Base-by-base conservation (phyloP, 2,113 vertebrate species). In the Notiomystis cincta region DNA sequence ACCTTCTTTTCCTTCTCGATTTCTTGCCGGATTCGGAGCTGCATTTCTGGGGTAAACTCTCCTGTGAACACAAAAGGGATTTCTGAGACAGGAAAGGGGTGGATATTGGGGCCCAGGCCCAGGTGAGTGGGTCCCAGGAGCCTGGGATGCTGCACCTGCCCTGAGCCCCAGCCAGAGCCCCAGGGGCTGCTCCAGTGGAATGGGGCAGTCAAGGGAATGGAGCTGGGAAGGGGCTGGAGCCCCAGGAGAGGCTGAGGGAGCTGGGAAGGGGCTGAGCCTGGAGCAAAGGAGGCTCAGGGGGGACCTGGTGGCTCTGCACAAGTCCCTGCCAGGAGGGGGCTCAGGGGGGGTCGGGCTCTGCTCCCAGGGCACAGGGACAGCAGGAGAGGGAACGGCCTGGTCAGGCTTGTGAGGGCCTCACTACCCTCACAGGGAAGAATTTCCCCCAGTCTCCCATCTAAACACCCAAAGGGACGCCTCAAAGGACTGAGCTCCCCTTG, bases 1-100 rank as follows among this genome's bases (percentile, higher is more conserved):
- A 99, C 98, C 97, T 99, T 99, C 98, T 99, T 99, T 51, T 99
- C 99, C 93, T 99, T 99, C 79, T 99, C 99, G 40, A 99, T 98
- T 82, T 99, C 99, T 70, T 99, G 99, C 9, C 99, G 98, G 97
- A 99, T 99, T 69, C 99, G 98, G 17, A 99, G 98, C 96, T 99
- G 99, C 98, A 99, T 97, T 96, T 99, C 99, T 4, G 99, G 99
- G 44, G 99, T 99, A 60, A 99, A 99, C 70, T 99, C 99, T 28
- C 99, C 99, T 99, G 96, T 6, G 81, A 79, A 62, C 15, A 82
- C 37, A 78, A 18, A 21, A 11, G 25, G n/a, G 35, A 12, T 8
- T 40, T 40, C 35, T 62, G 17, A 58, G 33, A 5, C 57, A 15
- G 37, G 25, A 37, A 2, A 30, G 1, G 61, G 31, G 28, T 30